phyloP scores from a whole-genome alignment of 2,797 vertebrate genomes.

The Salmo trutta region DNA sequence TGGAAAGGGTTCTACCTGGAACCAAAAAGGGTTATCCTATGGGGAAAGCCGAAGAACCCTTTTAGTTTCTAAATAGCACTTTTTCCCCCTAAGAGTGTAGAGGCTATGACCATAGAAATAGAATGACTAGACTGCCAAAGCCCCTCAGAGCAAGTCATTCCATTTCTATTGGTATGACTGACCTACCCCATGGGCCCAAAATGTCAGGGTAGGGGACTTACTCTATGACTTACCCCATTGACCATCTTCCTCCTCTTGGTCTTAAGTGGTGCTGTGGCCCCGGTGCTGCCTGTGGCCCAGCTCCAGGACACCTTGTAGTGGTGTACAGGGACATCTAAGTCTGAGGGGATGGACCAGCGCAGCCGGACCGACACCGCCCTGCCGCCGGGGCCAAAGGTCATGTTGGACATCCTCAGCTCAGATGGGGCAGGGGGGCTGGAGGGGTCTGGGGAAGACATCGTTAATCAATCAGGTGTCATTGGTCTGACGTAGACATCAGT shows the following conservation, averaged over 20 bases:
- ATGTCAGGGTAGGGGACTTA: neutral
- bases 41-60: too few relatives aligned
- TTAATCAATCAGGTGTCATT: neutral
- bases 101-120: too few relatives aligned
- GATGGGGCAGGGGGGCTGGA: constrained; percentile 80
- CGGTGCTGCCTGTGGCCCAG: constrained; percentile 72
- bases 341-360: constrained; percentile 77
- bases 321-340: constrained; percentile 86
- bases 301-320: constrained; percentile 93
- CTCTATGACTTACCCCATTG: constrained; percentile 73
- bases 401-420: constrained; percentile 80
- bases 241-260: constrained; percentile 86
- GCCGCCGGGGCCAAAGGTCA: constrained; percentile 76
- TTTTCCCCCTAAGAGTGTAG: too few relatives aligned
- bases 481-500: too few relatives aligned
- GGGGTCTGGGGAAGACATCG: constrained; percentile 74
- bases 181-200: neutral
- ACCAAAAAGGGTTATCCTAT: too few relatives aligned
- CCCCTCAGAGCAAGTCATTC: too few relatives aligned
- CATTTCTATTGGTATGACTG: too few relatives aligned
- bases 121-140: too few relatives aligned
- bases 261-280: constrained; percentile 72
- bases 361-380: constrained; percentile 73
- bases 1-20: too few relatives aligned
- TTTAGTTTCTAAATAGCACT: too few relatives aligned